phyloP scores from a whole-genome alignment of 2,797 vertebrate species.

The Carapus acus region DNA sequence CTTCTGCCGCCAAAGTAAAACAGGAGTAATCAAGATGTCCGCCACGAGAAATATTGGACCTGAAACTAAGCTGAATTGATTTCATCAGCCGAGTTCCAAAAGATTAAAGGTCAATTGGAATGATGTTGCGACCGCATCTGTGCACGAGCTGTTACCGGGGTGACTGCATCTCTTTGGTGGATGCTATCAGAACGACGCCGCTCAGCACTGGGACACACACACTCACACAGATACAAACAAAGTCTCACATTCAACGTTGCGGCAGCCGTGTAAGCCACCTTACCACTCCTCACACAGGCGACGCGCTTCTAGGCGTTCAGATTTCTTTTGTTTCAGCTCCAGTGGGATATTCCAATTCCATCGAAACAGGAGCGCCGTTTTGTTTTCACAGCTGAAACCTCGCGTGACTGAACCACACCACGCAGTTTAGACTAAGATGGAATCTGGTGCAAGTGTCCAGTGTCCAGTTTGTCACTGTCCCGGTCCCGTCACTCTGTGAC shows the following conservation, averaged over 20 bases:
- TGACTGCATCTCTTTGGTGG: background rate
- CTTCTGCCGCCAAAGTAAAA: constrained; percentile 16
- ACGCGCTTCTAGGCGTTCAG: constrained; percentile 5
- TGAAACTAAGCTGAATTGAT: background rate
- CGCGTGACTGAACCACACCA: constrained; percentile 18
- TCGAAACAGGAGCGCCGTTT: constrained; percentile 35
- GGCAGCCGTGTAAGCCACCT: constrained; percentile 10
- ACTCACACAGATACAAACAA: constrained; percentile 24
- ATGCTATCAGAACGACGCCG: background rate
- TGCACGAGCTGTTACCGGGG: constrained; percentile 28
- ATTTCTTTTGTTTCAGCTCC: constrained; percentile 11
- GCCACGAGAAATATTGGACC: background rate
- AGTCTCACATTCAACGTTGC: constrained; percentile 15
- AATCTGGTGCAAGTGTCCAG: constrained; percentile 65
- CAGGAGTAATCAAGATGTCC: background rate
- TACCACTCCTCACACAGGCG: background rate
- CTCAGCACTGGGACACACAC: constrained; percentile 3
- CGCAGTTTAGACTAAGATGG: constrained; percentile 62
- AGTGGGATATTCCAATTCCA: constrained; percentile 3
- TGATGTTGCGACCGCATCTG: constrained; percentile 25
- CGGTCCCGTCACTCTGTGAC: constrained; percentile 29
- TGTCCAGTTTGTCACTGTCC: constrained; percentile 34
- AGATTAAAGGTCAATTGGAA: constrained; percentile 15
- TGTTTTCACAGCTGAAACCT: background rate
- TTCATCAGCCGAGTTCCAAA: constrained; percentile 4